Percentiles rank a stretch among this genome's conserved stretches.
phyloP scores from a whole-genome alignment of 1,140 invertebrate genomes.

The Heliconius hermathena region DNA sequence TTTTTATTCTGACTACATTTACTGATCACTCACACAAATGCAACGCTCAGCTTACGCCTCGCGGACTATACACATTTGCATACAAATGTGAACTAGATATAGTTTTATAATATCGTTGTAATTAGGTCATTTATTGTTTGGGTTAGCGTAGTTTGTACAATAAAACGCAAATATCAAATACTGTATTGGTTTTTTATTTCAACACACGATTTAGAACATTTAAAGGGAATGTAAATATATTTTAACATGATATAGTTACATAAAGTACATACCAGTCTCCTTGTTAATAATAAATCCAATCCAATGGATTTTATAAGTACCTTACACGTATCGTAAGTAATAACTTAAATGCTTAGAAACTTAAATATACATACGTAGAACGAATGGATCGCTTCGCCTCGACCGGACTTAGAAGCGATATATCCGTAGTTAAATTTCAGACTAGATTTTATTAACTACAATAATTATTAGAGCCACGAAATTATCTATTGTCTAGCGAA shows the following conservation, averaged over 20 bases:
- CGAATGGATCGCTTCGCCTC: conserved; percentile 9
- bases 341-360: conserved; percentile 72
- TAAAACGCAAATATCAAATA: conserved; percentile 73
- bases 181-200: conserved; percentile 78
- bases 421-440: conserved; percentile 60
- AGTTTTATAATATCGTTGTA: no score
- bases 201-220: conserved; percentile 61
- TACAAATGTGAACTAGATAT: no score
- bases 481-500: conserved; percentile 33
- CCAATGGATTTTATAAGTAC: conserved; percentile 72
- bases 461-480: conserved; percentile 57
- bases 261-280: conserved; percentile 80
- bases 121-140: background rate
- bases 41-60: no score
- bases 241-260: conserved; percentile 61
- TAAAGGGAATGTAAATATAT: conserved; percentile 74
- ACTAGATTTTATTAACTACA: conserved; percentile 75
- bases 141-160: conserved; percentile 38
- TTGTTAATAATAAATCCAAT: conserved; percentile 69
- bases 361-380: conserved; percentile 5
- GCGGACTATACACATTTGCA: no score
- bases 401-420: conserved; percentile 47
- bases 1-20: no score
- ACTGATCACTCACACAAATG: no score
- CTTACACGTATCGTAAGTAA: conserved; percentile 59